Conservation (phyloP, 2,113 vertebrate species). For the Solea senegalensis region DNA sequence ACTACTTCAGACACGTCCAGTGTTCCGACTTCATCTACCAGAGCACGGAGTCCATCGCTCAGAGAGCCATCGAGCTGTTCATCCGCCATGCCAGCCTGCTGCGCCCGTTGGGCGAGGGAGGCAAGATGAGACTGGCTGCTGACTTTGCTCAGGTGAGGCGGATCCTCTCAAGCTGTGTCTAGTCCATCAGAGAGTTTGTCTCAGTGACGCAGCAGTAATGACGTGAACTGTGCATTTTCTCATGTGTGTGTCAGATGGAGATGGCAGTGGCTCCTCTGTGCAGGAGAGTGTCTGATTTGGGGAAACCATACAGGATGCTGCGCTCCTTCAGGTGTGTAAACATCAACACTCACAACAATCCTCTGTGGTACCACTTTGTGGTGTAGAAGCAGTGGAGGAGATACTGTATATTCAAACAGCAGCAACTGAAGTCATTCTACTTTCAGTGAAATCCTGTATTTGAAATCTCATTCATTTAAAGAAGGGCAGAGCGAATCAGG, state of each 20-base stretch:
- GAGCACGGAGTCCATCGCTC: constrained; percentile 90
- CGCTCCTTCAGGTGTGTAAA: constrained; percentile 92
- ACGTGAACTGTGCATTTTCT: neutral
- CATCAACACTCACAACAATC: neutral
- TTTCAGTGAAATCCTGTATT: too few relatives aligned
- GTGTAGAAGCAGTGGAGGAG: too few relatives aligned
- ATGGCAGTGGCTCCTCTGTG: constrained; percentile 93
- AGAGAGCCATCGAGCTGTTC: constrained; percentile 91
- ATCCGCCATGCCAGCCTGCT: constrained; percentile 91
- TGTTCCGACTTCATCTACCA: constrained; percentile 94
- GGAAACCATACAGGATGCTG: constrained; percentile 92
- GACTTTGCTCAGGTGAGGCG: constrained; percentile 95
- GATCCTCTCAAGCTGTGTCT: neutral
- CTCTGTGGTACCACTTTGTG: neutral
- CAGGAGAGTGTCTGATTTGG: constrained; percentile 92
- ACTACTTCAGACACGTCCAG: constrained; percentile 95
- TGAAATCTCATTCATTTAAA: too few relatives aligned
- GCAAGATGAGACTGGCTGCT: constrained; percentile 93
- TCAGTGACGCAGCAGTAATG: neutral
- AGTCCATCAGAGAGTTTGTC: neutral
- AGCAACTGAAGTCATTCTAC: too few relatives aligned
- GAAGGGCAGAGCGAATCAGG: too few relatives aligned
- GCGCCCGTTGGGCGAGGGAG: constrained; percentile 91
- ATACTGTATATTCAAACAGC: too few relatives aligned
- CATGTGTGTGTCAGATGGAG: constrained; percentile 88